Percentiles rank a stretch among this genome's conserved stretches.
These are phyloP conservation scores for Paracyprichromis sp. DNA, from an alignment of 2,113 vertebrate species.

Conservation along the genomic window DNA sequence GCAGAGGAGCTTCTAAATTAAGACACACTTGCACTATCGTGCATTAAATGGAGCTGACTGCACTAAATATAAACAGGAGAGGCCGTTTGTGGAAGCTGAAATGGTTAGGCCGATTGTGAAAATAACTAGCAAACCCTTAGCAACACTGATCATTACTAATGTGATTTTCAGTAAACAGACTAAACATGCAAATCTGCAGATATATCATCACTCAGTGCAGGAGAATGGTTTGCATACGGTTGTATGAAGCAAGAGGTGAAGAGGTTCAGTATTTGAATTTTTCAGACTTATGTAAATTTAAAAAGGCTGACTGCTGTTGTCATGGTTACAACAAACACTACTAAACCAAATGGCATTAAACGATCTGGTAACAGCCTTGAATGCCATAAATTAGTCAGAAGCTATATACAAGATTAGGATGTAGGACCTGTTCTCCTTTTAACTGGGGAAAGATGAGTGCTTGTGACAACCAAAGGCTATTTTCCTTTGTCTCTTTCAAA, in stretches of 20 bases:
- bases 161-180: neutral
- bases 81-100: neutral
- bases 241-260: neutral
- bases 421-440: neutral
- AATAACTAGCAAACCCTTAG: neutral
- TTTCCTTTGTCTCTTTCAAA: neutral
- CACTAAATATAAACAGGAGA: neutral
- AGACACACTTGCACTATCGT: neutral
- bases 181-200: neutral
- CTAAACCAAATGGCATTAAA: neutral
- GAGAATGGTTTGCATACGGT: neutral
- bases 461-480: neutral
- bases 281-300: neutral
- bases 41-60: neutral
- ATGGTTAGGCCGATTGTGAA: neutral
- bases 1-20: neutral
- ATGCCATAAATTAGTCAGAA: neutral
- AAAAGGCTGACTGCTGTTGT: neutral
- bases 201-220: neutral
- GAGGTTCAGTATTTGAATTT: conserved; percentile 16
- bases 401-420: neutral
- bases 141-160: neutral
- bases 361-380: neutral
- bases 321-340: neutral
- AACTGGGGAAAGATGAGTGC: neutral